phyloP scores from a whole-genome alignment of 2,113 vertebrate genomes.

The Tenrec ecaudatus region DNA sequence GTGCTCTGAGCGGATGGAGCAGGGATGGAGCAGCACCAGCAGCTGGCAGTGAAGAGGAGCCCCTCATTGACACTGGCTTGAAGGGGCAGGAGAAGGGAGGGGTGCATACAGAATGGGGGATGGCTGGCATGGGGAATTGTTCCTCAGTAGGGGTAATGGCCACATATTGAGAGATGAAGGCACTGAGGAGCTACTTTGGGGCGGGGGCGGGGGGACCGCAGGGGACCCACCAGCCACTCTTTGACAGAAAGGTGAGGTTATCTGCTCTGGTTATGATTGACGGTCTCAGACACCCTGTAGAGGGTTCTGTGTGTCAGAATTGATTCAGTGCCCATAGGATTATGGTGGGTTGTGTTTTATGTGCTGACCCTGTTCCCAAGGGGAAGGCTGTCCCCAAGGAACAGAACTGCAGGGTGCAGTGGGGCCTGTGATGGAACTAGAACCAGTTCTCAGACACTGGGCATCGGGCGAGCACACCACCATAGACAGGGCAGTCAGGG shows the following conservation, averaged over 20 bases:
- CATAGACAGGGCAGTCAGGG: not conserved
- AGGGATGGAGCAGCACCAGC: not conserved
- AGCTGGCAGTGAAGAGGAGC: not conserved
- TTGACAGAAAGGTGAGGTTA: too few species aligned
- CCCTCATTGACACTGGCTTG: not conserved
- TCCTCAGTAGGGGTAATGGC: not conserved
- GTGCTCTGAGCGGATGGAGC: too few species aligned
- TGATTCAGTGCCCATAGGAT: too few species aligned
- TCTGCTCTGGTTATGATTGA: too few species aligned
- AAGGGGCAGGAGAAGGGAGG: not conserved
- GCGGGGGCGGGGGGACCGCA: not conserved
- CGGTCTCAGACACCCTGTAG: not conserved
- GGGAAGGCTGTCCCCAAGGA: not conserved
- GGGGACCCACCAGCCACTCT: accelerated
- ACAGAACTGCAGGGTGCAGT: not conserved
- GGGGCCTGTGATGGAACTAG: not conserved
- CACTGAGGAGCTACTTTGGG: not conserved
- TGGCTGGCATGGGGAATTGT: not conserved
- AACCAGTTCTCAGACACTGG: too few species aligned
- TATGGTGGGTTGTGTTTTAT: too few species aligned
- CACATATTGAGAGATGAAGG: not conserved
- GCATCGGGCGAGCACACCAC: too few species aligned
- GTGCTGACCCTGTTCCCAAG: not conserved
- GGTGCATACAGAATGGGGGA: not conserved
- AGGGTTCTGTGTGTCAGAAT: not conserved